A percentile compares a stretch with the other conserved stretches of the same genome.
Conservation (phyloP, 1,140 invertebrate genomes). For the Fragariocoptes setiger region DNA sequence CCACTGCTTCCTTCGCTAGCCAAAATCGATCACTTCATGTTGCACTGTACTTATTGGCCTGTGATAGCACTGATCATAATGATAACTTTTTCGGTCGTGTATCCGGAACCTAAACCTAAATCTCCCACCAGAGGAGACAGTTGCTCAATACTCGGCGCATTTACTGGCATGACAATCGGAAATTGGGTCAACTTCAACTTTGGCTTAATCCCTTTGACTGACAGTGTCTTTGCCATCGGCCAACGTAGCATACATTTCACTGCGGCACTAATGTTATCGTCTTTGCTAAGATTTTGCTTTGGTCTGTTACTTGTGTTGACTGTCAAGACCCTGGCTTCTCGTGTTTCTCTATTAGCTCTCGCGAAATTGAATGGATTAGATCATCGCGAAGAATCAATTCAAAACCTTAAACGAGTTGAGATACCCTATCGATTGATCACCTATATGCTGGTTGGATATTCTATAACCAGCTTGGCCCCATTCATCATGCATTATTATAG, state of each 20-base stretch:
- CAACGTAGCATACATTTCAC: too few relatives aligned
- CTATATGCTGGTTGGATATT: slow-evolving; percentile 37
- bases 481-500: too few relatives aligned
- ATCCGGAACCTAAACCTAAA: slow-evolving; percentile 35
- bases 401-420: too few relatives aligned
- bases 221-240: not conserved
- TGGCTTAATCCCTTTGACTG: slow-evolving; percentile 25
- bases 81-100: slow-evolving; percentile 31
- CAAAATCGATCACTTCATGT: slow-evolving; percentile 30
- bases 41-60: slow-evolving; percentile 31
- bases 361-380: too few relatives aligned
- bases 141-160: slow-evolving; percentile 42
- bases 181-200: slow-evolving; percentile 49
- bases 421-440: slow-evolving; percentile 44
- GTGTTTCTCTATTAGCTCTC: too few relatives aligned
- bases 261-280: too few relatives aligned
- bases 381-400: too few relatives aligned
- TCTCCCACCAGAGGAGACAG: slow-evolving; percentile 61
- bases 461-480: slow-evolving; percentile 39
- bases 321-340: too few relatives aligned
- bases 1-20: slow-evolving; percentile 38
- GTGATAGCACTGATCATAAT: slow-evolving; percentile 27
- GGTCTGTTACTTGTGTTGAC: too few relatives aligned
- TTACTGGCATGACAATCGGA: slow-evolving; percentile 40
- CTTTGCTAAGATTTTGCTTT: too few relatives aligned